These are phyloP conservation scores for Motacilla tschutschensis DNA, from an alignment of 2,113 vertebrate genomes.

Conservation along the genomic window DNA sequence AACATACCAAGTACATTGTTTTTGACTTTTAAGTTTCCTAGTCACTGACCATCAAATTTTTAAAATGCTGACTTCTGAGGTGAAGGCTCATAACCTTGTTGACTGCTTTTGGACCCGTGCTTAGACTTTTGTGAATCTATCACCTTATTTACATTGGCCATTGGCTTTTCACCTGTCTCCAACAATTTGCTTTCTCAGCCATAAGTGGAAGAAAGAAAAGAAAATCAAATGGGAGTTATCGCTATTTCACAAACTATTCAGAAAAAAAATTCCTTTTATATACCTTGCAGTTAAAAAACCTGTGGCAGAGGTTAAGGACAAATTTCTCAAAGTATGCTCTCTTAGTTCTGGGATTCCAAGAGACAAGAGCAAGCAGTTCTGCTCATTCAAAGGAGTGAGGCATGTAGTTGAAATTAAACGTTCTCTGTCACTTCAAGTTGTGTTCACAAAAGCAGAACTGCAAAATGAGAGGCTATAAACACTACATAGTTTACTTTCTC, in stretches of 20 bases:
- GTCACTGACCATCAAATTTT: not conserved
- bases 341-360: not conserved
- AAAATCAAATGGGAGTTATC: not conserved
- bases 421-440: not conserved
- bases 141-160: not conserved
- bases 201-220: not conserved
- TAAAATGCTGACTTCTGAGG: conserved; percentile 8
- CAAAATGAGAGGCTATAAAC: not conserved
- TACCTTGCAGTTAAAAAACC: not conserved
- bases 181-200: not conserved
- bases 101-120: not conserved
- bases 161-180: not conserved
- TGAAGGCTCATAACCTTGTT: not conserved
- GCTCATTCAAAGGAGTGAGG: not conserved
- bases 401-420: not conserved
- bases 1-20: not conserved
- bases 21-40: not conserved
- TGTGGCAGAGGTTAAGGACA: not conserved
- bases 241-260: not conserved
- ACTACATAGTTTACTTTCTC: not conserved
- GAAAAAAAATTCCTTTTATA: not conserved
- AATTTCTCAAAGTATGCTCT: not conserved
- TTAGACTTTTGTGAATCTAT: not conserved
- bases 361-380: not conserved
- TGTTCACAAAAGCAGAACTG: not conserved